These are phyloP conservation scores for Arctopsyche grandis DNA, from an alignment of 1,140 invertebrate genomes.

Conservation along the genomic window DNA sequence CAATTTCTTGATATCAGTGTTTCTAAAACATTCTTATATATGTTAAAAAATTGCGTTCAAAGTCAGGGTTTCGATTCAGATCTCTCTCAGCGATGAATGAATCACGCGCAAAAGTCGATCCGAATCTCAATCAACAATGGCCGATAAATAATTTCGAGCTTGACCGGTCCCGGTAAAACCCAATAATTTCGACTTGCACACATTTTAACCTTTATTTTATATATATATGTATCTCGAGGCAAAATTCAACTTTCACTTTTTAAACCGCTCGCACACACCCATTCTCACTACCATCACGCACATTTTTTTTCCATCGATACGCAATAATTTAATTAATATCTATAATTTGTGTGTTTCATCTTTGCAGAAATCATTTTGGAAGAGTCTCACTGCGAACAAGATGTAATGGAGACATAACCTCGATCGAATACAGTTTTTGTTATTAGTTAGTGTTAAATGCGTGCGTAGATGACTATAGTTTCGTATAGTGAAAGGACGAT, in stretches of 20 bases:
- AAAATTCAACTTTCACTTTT: conserved; percentile 44
- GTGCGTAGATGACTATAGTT: not conserved
- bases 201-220: conserved; percentile 42
- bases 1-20: too few species aligned
- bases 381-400: not conserved
- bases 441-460: not conserved
- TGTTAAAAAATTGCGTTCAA: too few species aligned
- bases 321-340: not conserved
- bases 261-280: conserved; percentile 21
- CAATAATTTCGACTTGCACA: not conserved
- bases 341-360: too few species aligned
- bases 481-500: conserved; percentile 31
- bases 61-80: not conserved
- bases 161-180: not conserved
- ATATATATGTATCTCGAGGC: conserved; percentile 31
- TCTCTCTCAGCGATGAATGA: not conserved
- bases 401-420: conserved; percentile 28
- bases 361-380: too few species aligned
- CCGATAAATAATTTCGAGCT: conserved; percentile 10
- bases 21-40: too few species aligned
- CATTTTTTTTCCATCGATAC: conserved; percentile 4
- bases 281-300: not conserved
- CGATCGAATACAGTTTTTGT: not conserved
- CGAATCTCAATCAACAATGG: conserved; percentile 13
- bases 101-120: not conserved